Conservation (phyloP, 2,797 vertebrate species). For the Harpagifer antarcticus region DNA sequence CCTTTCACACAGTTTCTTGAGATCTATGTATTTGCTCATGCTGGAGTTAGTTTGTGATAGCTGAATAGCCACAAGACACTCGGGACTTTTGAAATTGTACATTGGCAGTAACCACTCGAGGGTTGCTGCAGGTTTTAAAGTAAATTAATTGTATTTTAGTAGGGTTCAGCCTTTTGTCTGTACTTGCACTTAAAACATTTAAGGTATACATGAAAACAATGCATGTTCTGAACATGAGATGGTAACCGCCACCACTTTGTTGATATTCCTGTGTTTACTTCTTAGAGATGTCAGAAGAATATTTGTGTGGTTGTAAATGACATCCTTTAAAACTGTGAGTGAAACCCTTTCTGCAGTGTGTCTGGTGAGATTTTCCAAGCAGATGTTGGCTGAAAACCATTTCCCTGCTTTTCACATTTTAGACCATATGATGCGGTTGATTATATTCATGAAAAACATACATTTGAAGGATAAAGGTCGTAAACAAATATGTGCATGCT, state of each 20-base stretch:
- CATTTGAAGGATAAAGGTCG: background rate
- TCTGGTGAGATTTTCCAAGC: slow-evolving; percentile 17
- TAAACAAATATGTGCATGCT: background rate
- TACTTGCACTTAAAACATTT: slow-evolving; percentile 17
- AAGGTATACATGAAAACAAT: slow-evolving; percentile 4
- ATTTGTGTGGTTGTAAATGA: slow-evolving; percentile 11
- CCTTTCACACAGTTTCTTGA: slow-evolving; percentile 48
- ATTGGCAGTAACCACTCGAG: slow-evolving; percentile 12
- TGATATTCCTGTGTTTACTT: background rate
- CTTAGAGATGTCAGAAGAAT: background rate
- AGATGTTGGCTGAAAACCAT: slow-evolving; percentile 31
- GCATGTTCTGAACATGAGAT: background rate
- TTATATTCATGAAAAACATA: background rate
- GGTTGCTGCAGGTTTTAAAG: slow-evolving; percentile 31
- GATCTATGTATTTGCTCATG: slow-evolving; percentile 46
- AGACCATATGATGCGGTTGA: slow-evolving; percentile 3
- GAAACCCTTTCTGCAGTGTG: background rate
- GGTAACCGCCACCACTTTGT: slow-evolving; percentile 1
- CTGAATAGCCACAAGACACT: slow-evolving; percentile 38
- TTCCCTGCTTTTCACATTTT: slow-evolving; percentile 23
- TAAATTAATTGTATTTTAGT: slow-evolving; percentile 15
- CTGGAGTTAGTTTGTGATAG: slow-evolving; percentile 46
- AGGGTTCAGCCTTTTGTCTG: background rate
- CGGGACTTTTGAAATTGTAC: slow-evolving; percentile 20
- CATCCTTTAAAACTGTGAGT: slow-evolving; percentile 1